A percentile compares a stretch with the other conserved stretches of the same genome.
phyloP scores from a whole-genome alignment of 2,113 vertebrate genomes.

The Psammodynastes pulverulentus region DNA sequence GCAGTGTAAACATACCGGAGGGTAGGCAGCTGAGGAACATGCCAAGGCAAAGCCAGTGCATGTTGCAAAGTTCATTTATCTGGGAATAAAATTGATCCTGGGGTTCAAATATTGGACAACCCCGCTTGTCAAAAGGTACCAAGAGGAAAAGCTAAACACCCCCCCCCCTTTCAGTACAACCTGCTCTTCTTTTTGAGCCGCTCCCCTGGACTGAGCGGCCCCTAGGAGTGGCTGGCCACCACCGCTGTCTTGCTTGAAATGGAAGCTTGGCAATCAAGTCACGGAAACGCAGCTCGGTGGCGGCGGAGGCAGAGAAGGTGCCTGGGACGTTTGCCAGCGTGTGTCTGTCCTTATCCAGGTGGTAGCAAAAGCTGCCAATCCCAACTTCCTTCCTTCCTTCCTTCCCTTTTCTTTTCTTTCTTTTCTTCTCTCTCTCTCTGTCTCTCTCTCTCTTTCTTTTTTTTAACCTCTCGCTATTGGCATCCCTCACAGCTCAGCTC shows the following conservation, averaged over 20 bases:
- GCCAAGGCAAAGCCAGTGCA: neutral
- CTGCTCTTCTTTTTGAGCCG: neutral
- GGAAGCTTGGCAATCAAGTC: neutral
- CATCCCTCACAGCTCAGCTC: conserved; percentile 12
- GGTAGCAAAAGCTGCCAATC: conserved; percentile 14
- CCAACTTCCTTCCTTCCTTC: neutral
- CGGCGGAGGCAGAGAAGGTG: neutral
- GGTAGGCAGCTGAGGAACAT: neutral
- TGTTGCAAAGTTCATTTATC: neutral
- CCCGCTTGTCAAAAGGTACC: neutral
- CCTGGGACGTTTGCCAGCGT: neutral
- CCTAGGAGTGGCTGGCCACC: neutral
- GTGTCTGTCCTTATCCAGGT: conserved; percentile 9
- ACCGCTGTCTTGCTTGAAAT: neutral
- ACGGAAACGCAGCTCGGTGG: neutral
- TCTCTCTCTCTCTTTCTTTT: too few relatives aligned
- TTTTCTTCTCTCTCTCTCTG: neutral
- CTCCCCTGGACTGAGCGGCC: neutral
- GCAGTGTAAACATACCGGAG: neutral
- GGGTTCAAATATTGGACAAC: neutral
- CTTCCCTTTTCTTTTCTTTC: neutral
- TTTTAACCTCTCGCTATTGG: neutral
- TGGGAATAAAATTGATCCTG: neutral
- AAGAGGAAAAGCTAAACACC: neutral
- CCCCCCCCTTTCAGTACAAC: neutral